Base-by-base conservation (phyloP, 2,888 invertebrate genomes). In the Eupsilia transversa region DNA sequence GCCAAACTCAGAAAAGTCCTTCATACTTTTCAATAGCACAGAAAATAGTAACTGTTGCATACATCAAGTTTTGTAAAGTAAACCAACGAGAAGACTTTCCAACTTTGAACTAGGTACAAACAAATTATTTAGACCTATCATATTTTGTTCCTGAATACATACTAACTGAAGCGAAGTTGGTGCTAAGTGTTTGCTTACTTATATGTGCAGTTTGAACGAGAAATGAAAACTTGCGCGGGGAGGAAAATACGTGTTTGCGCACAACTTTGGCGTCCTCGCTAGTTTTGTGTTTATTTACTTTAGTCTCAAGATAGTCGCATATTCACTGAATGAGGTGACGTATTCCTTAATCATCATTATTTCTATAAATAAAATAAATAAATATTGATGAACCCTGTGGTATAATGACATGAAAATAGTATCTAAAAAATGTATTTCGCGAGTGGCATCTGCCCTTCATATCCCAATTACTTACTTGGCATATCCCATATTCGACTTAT, bases 141-240 rank as follows among this genome's bases (percentile, higher is more conserved):
- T 76, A 74, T 70, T 76, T 65, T 46, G 60, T 67, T 68, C 27
- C 23, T 54, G 35, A 64, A 65, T 68, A 49, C 61, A 38, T 56
- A 72, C 33, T 69, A 57, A 27, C 60, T 64, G 49, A 83, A 67
- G 30, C 17, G 10, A 77, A 77, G 61, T 74, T 66, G 43, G 49
- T 35, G 27, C 35, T 80, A 65, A 80, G 57, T 82, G 63, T 63
- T 82, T 71, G 63, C 67, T 54, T 71, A 75, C 66, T 41, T 70
- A 59, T 33, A 61, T 54, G 35, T 78, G 83, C 56, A 73, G 63
- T 81, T 66, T 72, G 49, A 61, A 78, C 30, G 66, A 63, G 67
- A 33, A 54, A 74, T 70, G 30, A 59, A 70, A 73, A 70, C 69
- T 68, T 70, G 59, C 17, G 52, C 17, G 52, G 72, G 30, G 49